Base-by-base conservation (phyloP, 2,888 invertebrate genomes). In the Pyralis farinalis region DNA sequence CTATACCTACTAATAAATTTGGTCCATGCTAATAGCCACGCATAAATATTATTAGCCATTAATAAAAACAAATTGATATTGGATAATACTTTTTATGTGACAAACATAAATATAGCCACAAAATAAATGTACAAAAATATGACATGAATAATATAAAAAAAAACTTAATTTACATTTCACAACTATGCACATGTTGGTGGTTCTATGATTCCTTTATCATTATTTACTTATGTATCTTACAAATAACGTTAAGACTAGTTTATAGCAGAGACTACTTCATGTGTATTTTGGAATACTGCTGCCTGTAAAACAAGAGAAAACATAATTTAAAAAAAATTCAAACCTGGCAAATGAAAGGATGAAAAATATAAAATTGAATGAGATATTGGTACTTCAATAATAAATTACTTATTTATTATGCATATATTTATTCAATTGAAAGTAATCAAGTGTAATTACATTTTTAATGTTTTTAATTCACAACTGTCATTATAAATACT, bases 211-310 rank as follows among this genome's bases (percentile, higher is more conserved):
- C 77, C 81, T 74, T 72, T 78, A n/a, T n/a, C n/a, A n/a, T n/a
- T n/a, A n/a, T n/a, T n/a, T 77, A 70, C 75, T 72, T 67, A 64
- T 81, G 85, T 81, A 78, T 77, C 85, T 85, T 87, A 87, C 63
- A 76, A 76, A 74, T 76, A 70, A 80, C 63, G 63, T 65, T 74
- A 3, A 85, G 73, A 79, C 79, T 86, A 86, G 39, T 16, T 16
- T 16, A 25, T 21, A 33, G 73, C 63, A 64, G 78, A 67, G 63
- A 74, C 77, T 67, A 86, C 85, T 84, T 87, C 87, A 88, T 72
- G 87, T 87, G 77, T 88, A 88, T 84, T 88, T 87, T 79, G 88
- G 88, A 79, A 86, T 78, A 85, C 87, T 82, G 85, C 75, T 77
- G 71, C 87, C 88, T 88, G 88, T 31, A 47, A 87, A 88, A 83